Evolutionary conservation across 2,797 vertebrate species (phyloP), one percentile per base, ranked within the genome.

Genomic region (Micromesistius poutassou): DNA sequence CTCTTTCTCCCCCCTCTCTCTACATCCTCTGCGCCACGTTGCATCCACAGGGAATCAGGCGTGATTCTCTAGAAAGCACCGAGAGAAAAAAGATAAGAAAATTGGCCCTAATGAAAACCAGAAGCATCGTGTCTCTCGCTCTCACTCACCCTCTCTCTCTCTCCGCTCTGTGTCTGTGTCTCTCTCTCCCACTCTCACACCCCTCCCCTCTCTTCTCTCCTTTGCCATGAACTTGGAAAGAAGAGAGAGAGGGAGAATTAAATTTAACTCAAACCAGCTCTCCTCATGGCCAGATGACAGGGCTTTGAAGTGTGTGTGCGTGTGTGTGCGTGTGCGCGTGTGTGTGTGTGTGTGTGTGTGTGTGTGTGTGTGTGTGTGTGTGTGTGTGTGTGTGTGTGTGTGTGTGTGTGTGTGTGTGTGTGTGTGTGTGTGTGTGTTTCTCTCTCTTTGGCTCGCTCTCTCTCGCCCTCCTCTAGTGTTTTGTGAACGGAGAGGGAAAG

Each of bases 61-160:
- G 87, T 78, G 88, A 91, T 95, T 94, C 89, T 94, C 93, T 91
- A 94, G 94, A 93, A 95, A 92, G 90, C 86, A 88, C 83, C n/a
- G n/a, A 87, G 84, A 90, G 91, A 93, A 93, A 94, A 94, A 94
- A 97, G 96, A 97, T 97, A 98, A 97, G 97, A 96, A 96, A 96
- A 96, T 95, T 94, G 95, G 89, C 90, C 91, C 84, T 98, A 97
- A 97, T 97, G 95, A 96, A 96, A 96, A 94, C 95, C 97, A 98
- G 96, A 96, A 94, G 94, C 91, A 78, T 89, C 1, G 22, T 88
- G 76, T 85, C 82, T 77, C 74, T 85, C 82, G 78, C 74, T 76
- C 80, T 36, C 35, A 40, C 77, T 40, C 77, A 71, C 55, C 42
- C 72, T 16, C 46, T 71, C 38, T 71, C 25, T 46, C 62, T 46